A percentile compares a stretch with the other conserved stretches of the same genome.
Evolutionary conservation across 2,888 invertebrate species (phyloP).

Genomic region (Troilus luridus): DNA sequence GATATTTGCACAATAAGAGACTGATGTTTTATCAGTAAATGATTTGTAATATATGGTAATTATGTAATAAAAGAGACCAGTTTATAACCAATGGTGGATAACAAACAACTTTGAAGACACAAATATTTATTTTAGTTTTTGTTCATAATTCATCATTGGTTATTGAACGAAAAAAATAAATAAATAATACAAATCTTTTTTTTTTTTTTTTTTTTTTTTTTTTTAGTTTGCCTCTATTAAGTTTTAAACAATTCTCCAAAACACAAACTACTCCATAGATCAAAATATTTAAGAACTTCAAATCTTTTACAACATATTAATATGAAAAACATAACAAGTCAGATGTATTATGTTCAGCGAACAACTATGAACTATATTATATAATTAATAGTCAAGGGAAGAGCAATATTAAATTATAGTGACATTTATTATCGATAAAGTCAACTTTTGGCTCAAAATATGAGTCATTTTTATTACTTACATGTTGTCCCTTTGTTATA

Average conservation of each 20-base stretch:
- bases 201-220: neutral
- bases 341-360: too few relatives aligned
- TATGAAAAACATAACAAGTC: neutral
- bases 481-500: too few relatives aligned
- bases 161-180: slow-evolving; percentile 6
- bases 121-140: slow-evolving; percentile 38
- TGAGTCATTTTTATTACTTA: too few relatives aligned
- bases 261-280: neutral
- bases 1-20: slow-evolving; percentile 40
- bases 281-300: neutral
- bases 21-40: slow-evolving; percentile 55
- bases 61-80: slow-evolving; percentile 32
- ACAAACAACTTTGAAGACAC: slow-evolving; percentile 36
- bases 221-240: neutral
- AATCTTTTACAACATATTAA: neutral
- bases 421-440: too few relatives aligned
- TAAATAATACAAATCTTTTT: neutral
- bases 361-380: too few relatives aligned
- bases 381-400: too few relatives aligned
- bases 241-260: neutral
- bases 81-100: slow-evolving; percentile 13
- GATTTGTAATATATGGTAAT: slow-evolving; percentile 24
- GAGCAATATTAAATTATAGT: too few relatives aligned
- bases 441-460: too few relatives aligned
- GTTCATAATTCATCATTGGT: neutral